Evolutionary conservation across 2,888 invertebrate genomes (phyloP).

Genomic region (Eupeodes latifasciatus): DNA sequence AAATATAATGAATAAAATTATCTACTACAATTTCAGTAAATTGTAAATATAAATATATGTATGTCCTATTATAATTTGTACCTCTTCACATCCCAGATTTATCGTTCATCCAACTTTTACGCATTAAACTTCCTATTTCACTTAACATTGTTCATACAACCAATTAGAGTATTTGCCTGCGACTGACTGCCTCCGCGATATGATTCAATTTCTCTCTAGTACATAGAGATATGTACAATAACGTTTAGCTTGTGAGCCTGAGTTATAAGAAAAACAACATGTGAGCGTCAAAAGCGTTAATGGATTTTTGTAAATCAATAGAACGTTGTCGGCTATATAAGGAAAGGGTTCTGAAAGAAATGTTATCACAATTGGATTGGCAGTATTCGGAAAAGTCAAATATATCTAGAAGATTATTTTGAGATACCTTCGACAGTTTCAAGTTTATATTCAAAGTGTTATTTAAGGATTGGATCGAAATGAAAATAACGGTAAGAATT

Average conservation of each 20-base stretch:
- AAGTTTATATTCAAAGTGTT: not conserved
- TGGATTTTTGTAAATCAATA: constrained; percentile 53
- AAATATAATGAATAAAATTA: too few relatives aligned
- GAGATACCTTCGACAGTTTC: not conserved
- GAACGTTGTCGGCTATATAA: constrained; percentile 57
- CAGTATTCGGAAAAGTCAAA: constrained; percentile 14
- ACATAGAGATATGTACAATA: not conserved
- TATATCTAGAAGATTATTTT: not conserved
- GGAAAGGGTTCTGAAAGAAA: constrained; percentile 61
- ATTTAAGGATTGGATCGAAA: not conserved
- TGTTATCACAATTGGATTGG: constrained; percentile 57
- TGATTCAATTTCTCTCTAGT: constrained; percentile 51
- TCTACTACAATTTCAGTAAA: too few relatives aligned
- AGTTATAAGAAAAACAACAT: constrained; percentile 33
- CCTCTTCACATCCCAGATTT: too few relatives aligned
- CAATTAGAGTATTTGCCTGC: constrained; percentile 65
- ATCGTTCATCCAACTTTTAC: constrained; percentile 15
- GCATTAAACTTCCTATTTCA: constrained; percentile 61
- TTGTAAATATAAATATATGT: too few relatives aligned
- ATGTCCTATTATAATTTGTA: too few relatives aligned
- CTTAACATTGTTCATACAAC: constrained; percentile 33
- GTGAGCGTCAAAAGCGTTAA: constrained; percentile 54
- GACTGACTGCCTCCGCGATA: constrained; percentile 1
- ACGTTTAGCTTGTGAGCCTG: not conserved
- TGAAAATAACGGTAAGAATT: constrained; percentile 62